Evolutionary conservation across 2,113 vertebrate genomes (phyloP).

Genomic region (Stercorarius parasiticus): DNA sequence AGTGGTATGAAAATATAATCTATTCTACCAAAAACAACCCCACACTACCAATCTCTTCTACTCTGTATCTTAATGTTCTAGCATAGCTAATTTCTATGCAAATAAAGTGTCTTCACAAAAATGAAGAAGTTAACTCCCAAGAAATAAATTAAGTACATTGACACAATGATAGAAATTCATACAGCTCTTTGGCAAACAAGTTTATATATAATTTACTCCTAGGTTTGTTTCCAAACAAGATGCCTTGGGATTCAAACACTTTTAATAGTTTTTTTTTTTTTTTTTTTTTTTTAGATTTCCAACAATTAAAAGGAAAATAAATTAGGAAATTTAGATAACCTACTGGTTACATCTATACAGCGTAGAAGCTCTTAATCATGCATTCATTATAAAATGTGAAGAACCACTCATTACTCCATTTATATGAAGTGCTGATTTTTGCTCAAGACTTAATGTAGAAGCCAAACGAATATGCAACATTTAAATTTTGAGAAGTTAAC

Average conservation of each 20-base stretch:
- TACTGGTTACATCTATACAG: background rate
- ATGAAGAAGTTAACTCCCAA: background rate
- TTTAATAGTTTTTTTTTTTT: background rate
- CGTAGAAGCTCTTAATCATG: background rate
- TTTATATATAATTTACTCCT: background rate
- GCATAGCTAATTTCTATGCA: background rate
- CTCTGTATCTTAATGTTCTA: background rate
- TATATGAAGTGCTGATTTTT: background rate
- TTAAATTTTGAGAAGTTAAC: background rate
- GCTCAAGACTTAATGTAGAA: background rate
- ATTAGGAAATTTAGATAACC: background rate
- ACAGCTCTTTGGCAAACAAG: background rate
- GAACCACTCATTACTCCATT: background rate
- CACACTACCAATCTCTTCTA: background rate
- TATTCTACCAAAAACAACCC: background rate
- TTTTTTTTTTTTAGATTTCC: background rate
- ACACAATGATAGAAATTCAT: background rate
- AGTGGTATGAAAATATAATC: background rate
- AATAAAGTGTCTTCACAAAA: background rate
- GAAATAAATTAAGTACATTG: background rate
- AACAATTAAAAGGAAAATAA: background rate
- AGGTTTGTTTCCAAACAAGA: background rate
- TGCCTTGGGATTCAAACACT: background rate
- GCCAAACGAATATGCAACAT: background rate
- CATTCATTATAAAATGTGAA: background rate